Evolutionary conservation across 1,140 invertebrate genomes (phyloP), one percentile per base, ranked within the genome.

Genomic region (Drosophila suzukii): DNA sequence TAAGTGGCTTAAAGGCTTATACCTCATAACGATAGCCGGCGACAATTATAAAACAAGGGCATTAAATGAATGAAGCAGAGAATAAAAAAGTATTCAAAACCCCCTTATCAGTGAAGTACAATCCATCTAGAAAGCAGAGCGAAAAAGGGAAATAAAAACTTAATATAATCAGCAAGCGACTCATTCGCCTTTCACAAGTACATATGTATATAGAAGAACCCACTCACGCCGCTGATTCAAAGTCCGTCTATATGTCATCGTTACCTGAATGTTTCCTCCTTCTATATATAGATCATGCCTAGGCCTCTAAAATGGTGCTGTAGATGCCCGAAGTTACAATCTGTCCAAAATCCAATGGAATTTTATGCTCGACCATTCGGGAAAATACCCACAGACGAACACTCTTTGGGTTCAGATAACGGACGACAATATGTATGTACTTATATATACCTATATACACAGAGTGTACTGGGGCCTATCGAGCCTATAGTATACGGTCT

Each of bases 21-120:
- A 66, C 66, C 56, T 17, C 60, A 62, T 66, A 72, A 81, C 53
- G 66, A 66, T 72, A 77, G 49, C 70, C 61, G 20, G 44, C 68
- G 65, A 71, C 68, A 71, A 70, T 71, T 71, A 70, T 56, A 70
- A 70, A 70, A 70, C 67, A 70, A 68, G 68, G 62, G 62, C 67
- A 70, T 70, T 68, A 70, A 70, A 56, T 68, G 41, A 55, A 47
- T 70, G 67, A 12, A 50, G 38, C 36, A 24, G 65, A 41, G 38
- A 20, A 36, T 27, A 46, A 54, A 44, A 54, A 54, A 67, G 51
- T 36, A 58, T 70, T 32, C 30, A 59, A 44, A 66, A 55, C 55
- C 34, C 53, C 38, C 68, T 71, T 71, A 71, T 71, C 68, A 43
- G 53, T 12, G 6, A 32, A 27, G 44, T 36, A 24, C 34, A 50